Base-by-base conservation (phyloP, 2,113 vertebrate species). In the Rhinogobius similis region DNA sequence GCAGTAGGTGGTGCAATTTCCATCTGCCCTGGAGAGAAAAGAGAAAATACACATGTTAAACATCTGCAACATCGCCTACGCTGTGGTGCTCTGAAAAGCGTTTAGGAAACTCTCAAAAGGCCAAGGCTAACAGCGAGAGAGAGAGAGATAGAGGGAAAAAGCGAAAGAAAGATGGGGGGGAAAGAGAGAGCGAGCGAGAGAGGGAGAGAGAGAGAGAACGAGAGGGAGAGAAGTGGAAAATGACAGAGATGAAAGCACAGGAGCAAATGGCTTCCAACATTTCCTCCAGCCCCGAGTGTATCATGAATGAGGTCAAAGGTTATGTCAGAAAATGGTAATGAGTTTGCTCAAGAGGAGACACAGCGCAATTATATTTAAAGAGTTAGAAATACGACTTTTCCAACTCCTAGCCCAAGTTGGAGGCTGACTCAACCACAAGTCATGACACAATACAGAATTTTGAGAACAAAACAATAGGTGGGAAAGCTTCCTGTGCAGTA, bases 1-100 rank as follows among this genome's bases (percentile, higher is more conserved):
- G 66, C 9, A 72, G 90, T 90, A 0, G 90, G 90, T n/a, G 90
- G 88, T 29, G 86, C 81, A 10, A 91, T 32, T 10, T 82, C 79
- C 65, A 91, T 56, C 76, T 81, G 82, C 39, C 90, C 90, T 91
- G 76, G 59, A 86, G 81, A 63, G 69, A 43, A 50, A 50, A 62
- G 61, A 11, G 61, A 32, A 61, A 62, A 68, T 10, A 58, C 24
- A 4, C 18, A 32, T 72, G 66, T 72, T 43, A 58, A 77, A 79
- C 21, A 36, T 65, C 20, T 38, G 6, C 13, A 59, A 67, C 14
- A 0, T 56, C 56, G 18, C 53, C 29, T 12, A 59, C 3, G 27
- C 58, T n/a, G 58, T 56, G 68, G 52, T 67, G 56, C 58, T 26
- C 62, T 20, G 55, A 68, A 13, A 16, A 13, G 65, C 59, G 39